Conservation (phyloP, 2,113 vertebrate genomes). For the Oreochromis tanganicae region DNA sequence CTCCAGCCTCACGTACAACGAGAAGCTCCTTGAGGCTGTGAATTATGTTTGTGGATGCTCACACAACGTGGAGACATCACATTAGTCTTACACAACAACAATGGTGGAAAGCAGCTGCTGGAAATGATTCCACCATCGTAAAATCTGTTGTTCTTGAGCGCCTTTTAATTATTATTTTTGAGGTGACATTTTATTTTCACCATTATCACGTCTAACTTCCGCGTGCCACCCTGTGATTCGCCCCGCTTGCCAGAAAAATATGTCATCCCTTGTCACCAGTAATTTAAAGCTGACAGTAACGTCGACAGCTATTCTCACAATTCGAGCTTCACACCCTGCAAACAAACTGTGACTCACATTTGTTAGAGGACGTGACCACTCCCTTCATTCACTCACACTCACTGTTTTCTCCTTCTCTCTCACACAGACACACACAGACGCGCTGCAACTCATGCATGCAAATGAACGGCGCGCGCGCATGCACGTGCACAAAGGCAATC, state of each 20-base stretch:
- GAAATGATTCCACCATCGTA: not conserved
- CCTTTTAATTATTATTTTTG: not conserved
- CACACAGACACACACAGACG: not conserved
- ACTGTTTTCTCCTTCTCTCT: conserved; percentile 1
- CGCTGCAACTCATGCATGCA: conserved; percentile 8
- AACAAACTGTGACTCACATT: conserved; percentile 38
- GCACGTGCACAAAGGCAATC: not conserved
- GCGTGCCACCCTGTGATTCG: not conserved
- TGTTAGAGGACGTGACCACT: conserved; percentile 13
- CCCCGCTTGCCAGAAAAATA: not conserved
- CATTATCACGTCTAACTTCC: not conserved
- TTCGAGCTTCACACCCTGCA: conserved; percentile 33
- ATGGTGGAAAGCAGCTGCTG: not conserved
- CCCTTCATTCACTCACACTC: conserved; percentile 22
- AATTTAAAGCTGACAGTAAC: not conserved
- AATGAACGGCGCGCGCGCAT: not conserved
- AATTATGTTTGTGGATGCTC: not conserved
- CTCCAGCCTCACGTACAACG: not conserved
- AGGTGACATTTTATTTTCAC: not conserved
- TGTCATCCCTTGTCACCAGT: not conserved
- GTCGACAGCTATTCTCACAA: not conserved
- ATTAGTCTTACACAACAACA: not conserved
- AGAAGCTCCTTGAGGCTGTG: conserved; percentile 3
- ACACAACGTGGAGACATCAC: not conserved
- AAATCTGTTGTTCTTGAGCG: not conserved